Conservation (phyloP, 2,797 vertebrate species). For the Phalanger gymnotis region DNA sequence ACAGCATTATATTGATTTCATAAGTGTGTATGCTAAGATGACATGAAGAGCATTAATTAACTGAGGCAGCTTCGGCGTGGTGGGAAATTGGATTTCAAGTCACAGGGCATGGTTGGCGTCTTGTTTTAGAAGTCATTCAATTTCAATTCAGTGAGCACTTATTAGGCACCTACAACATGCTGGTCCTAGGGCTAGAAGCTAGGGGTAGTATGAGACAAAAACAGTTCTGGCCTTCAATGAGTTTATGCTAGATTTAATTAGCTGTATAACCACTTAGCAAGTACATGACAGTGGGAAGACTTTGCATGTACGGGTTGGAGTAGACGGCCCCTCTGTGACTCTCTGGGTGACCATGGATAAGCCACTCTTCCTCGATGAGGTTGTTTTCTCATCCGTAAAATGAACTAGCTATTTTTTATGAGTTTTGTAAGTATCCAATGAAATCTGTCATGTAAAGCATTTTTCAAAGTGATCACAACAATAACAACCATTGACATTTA, state of each 20-base stretch:
- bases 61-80: not conserved
- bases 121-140: not conserved
- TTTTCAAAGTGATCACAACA: not conserved
- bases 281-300: not conserved
- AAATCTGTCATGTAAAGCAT: not conserved
- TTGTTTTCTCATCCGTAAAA: not conserved
- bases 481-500: not conserved
- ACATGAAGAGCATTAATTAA: not conserved
- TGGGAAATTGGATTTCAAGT: not conserved
- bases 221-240: not conserved
- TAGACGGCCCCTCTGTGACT: not conserved
- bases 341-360: not conserved
- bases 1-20: conserved; percentile 19
- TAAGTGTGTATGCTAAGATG: not conserved
- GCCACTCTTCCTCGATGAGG: not conserved
- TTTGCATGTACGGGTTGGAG: not conserved
- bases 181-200: not conserved
- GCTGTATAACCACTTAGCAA: not conserved
- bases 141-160: not conserved
- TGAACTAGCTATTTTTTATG: not conserved
- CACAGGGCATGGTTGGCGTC: not conserved
- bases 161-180: not conserved
- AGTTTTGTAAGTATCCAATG: not conserved
- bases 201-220: not conserved
- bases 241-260: not conserved